A percentile compares a stretch with the other conserved stretches of the same genome.
These are phyloP conservation scores for Athalia circularis DNA, from an alignment of 2,888 invertebrate species.

Conservation along the genomic window DNA sequence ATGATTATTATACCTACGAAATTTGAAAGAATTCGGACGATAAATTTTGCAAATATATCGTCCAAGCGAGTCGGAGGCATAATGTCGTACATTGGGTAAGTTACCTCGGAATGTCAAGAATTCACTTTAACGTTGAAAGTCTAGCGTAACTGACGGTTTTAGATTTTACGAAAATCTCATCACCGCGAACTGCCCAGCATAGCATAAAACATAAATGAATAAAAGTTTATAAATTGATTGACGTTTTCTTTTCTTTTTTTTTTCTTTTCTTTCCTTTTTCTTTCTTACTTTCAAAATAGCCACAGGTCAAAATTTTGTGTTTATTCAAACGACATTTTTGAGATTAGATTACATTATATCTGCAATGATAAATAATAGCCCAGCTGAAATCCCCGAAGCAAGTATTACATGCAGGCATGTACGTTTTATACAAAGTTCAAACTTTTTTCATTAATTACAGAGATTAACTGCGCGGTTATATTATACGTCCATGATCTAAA, in stretches of 20 bases:
- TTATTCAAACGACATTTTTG: not conserved
- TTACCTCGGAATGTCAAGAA: conserved; percentile 30
- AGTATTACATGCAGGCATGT: not conserved
- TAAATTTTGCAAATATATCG: not conserved
- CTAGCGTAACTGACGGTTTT: not conserved
- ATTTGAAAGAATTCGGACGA: conserved; percentile 14
- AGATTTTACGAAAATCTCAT: conserved; percentile 17
- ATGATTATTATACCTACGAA: not conserved
- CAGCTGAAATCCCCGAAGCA: not conserved
- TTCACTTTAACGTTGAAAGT: conserved; percentile 14
- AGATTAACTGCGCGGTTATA: conserved; percentile 9
- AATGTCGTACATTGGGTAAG: conserved; percentile 23
- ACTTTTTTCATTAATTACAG: conserved; percentile 20
- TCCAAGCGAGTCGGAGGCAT: conserved; percentile 1
- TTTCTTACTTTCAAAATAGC: not conserved
- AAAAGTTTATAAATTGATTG: not conserved
- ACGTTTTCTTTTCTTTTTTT: not conserved
- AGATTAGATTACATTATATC: not conserved
- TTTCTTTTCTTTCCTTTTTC: no score
- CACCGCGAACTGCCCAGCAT: not conserved
- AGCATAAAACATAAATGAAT: conserved; percentile 11
- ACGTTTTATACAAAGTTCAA: conserved; percentile 21
- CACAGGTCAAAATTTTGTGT: not conserved
- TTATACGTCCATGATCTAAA: not conserved
- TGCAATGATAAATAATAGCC: conserved; percentile 1